Percentiles rank a stretch among this genome's conserved stretches.
phyloP scores from a whole-genome alignment of 2,113 vertebrate genomes.

The Pontoporia blainvillei region DNA sequence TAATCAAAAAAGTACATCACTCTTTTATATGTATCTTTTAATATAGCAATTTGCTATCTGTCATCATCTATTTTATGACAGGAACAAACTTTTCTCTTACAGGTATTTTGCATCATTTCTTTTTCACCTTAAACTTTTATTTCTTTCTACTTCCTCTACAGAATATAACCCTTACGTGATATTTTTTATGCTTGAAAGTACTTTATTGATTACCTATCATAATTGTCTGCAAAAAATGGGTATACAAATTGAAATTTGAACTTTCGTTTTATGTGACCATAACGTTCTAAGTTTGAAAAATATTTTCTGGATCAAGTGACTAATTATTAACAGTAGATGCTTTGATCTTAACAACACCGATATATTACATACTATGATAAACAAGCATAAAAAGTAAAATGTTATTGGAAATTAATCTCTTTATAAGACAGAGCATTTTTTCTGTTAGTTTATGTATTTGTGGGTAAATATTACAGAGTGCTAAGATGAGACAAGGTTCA shows the following conservation, averaged over 20 bases:
- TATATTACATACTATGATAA: neutral
- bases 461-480: neutral
- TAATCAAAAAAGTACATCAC: neutral
- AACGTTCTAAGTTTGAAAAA: neutral
- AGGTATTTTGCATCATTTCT: neutral
- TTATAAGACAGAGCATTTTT: neutral
- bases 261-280: neutral
- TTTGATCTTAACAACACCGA: neutral
- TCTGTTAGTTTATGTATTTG: neutral
- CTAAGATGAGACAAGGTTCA: neutral
- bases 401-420: neutral
- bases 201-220: neutral
- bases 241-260: neutral
- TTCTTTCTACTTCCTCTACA: neutral
- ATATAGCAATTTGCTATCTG: neutral
- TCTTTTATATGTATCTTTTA: neutral
- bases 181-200: conserved; percentile 25
- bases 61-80: neutral
- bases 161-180: neutral
- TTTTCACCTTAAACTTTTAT: neutral
- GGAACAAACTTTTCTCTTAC: neutral
- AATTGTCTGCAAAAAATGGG: conserved; percentile 11
- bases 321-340: neutral
- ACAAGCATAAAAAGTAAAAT: neutral
- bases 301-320: neutral